A percentile compares a stretch with the other conserved stretches of the same genome.
These are phyloP conservation scores for Actinostola sp. DNA, from an alignment of 92 coral and sea anemone species.

Conservation along the genomic window DNA sequence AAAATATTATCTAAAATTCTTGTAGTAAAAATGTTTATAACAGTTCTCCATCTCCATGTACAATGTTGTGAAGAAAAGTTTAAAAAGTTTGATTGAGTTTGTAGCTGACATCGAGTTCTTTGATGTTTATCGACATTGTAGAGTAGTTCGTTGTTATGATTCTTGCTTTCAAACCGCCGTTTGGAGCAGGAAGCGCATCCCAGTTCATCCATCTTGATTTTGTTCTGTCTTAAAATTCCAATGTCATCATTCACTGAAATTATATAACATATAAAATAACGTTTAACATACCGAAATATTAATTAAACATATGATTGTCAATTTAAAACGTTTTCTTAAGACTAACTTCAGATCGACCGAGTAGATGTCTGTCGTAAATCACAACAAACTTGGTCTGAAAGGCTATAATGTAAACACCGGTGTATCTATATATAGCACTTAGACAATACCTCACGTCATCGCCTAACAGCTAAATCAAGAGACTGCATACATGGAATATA, in stretches of 20 bases:
- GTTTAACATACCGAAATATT: not conserved
- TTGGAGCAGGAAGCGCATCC: constrained; percentile 7
- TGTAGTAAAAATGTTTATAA: constrained; percentile 6
- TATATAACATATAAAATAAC: not conserved
- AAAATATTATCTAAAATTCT: constrained; percentile 17
- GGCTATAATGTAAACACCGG: no score
- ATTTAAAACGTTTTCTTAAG: no score
- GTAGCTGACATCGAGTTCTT: not conserved
- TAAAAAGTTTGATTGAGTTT: not conserved
- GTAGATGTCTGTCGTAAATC: no score
- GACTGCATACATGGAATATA: not conserved
- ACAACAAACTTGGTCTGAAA: no score
- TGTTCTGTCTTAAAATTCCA: not conserved
- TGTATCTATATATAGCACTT: not conserved
- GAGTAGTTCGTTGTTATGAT: not conserved
- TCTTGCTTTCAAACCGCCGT: not conserved
- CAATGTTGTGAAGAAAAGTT: not conserved
- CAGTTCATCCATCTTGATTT: not conserved
- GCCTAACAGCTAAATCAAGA: not conserved
- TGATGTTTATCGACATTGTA: not conserved
- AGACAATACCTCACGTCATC: not conserved
- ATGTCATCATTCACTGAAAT: not conserved
- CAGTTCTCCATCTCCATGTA: constrained; percentile 12
- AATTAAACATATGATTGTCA: no score
- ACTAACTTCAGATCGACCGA: no score